Base-by-base conservation (phyloP, 2,113 vertebrate species). In the Siniperca chuatsi region DNA sequence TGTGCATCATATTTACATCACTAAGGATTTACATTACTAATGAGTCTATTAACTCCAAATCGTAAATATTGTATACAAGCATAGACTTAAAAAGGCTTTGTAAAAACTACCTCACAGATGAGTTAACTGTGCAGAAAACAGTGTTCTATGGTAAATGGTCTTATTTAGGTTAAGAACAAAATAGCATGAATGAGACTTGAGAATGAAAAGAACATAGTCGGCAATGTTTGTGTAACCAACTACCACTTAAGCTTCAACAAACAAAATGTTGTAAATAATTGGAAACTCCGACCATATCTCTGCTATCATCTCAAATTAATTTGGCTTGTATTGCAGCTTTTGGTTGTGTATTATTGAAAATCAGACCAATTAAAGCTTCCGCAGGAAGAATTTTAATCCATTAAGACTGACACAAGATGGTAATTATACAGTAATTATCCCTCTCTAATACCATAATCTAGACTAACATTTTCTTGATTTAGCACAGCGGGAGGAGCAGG, bases 361-460 rank as follows among this genome's bases (percentile, higher is more conserved):
- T 78, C 10, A 75, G 75, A 62, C 33, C 37, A 62, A 70, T 87
- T 79, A 75, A 33, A 82, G 57, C 33, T 73, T 75, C 35, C 4
- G 6, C 66, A 50, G 35, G 9, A 75, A 64, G 42, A 67, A 72
- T 35, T 64, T 55, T 25, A 40, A 62, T 66, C 57, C 52, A 81
- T 79, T 85, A 40, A 71, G 25, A 66, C 20, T 55, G 33, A 16
- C 23, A 64, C 37, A 78, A 69, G n/a, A 67, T 62, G 48, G 69
- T 83, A 69, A 84, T 89, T 83, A 75, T 52, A 69, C 25, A 37
- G 21, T 58, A 50, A 87, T 82, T 75, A 87, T 57, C 54, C 60
- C 46, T 64, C 48, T 66, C 18, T 81, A 77, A 86, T 82, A 76
- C 46, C 35, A 55, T 78, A 69, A 87, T 89, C 20, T 84, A 68